Percentiles rank a stretch among this genome's conserved stretches.
Conservation (phyloP, 1,140 invertebrate species). For the Heliothis virescens region DNA sequence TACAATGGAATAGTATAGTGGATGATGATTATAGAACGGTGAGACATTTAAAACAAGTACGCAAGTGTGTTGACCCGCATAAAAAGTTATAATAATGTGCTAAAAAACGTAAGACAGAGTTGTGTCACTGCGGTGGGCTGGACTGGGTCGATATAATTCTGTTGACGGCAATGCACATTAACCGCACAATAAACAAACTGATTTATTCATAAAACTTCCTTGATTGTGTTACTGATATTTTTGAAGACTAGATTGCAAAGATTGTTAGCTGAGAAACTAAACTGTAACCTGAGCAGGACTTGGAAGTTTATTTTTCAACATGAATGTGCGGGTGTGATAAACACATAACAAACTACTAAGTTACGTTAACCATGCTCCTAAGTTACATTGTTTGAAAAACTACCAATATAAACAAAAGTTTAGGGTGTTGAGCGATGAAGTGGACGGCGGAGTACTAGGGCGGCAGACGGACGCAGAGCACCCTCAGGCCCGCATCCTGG, state of each 20-base stretch:
- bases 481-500: slow-evolving; percentile 50
- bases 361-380: slow-evolving; percentile 2
- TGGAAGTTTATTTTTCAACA: background rate
- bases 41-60: too few species aligned
- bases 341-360: slow-evolving; percentile 13
- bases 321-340: background rate
- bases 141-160: background rate
- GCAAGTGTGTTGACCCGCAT: background rate
- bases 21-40: too few species aligned
- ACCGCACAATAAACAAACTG: background rate
- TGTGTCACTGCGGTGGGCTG: background rate
- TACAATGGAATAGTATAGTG: background rate
- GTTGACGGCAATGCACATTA: slow-evolving; percentile 5
- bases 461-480: slow-evolving; percentile 8
- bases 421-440: slow-evolving; percentile 42
- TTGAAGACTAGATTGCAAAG: background rate
- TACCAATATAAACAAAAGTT: slow-evolving; percentile 35
- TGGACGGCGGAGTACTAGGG: slow-evolving; percentile 41
- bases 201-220: background rate
- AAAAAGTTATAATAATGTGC: background rate
- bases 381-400: slow-evolving; percentile 10
- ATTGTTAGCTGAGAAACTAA: background rate
- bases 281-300: background rate
- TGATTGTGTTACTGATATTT: background rate
- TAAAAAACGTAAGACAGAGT: slow-evolving; percentile 11